Evolutionary conservation across 2,888 invertebrate species (phyloP).

Genomic region (Caenorhabditis auriculariae): DNA sequence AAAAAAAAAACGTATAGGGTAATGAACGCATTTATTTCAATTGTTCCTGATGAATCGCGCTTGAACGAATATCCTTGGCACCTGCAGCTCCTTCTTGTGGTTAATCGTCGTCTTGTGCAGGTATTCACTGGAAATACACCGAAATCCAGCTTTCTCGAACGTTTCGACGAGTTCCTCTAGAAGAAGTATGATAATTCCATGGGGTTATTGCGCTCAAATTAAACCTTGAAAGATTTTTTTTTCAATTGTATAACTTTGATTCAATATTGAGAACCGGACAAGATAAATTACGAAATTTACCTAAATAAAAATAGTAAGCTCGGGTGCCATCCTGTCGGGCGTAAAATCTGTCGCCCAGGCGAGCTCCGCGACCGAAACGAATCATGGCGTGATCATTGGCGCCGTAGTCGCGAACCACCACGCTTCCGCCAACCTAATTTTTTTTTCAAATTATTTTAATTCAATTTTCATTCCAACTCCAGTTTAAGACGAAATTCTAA

Average conservation of each 20-base stretch:
- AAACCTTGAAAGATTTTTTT: background rate
- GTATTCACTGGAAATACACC: slow-evolving; percentile 75
- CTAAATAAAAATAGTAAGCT: slow-evolving; percentile 69
- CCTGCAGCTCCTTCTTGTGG: slow-evolving; percentile 85
- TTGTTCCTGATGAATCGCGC: slow-evolving; percentile 72
- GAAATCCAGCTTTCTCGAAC: slow-evolving; percentile 76
- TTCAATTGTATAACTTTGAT: too few relatives aligned
- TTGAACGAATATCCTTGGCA: slow-evolving; percentile 89
- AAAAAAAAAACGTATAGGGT: background rate
- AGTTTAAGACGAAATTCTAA: background rate
- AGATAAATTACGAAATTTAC: slow-evolving; percentile 44
- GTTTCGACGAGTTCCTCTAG: slow-evolving; percentile 74
- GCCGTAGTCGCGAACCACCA: slow-evolving; percentile 90
- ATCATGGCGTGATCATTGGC: slow-evolving; percentile 93
- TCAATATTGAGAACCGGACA: background rate
- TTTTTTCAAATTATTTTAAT: slow-evolving; percentile 39
- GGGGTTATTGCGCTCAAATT: background rate
- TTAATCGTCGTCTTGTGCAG: slow-evolving; percentile 86
- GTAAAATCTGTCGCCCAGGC: slow-evolving; percentile 84
- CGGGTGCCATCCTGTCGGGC: slow-evolving; percentile 94
- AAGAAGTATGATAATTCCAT: slow-evolving; percentile 5
- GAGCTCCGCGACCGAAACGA: slow-evolving; percentile 87
- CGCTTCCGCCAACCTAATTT: slow-evolving; percentile 73
- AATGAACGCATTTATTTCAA: background rate
- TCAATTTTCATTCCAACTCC: slow-evolving; percentile 56